phyloP scores from a whole-genome alignment of 2,113 vertebrate genomes.

The Callithrix jacchus region DNA sequence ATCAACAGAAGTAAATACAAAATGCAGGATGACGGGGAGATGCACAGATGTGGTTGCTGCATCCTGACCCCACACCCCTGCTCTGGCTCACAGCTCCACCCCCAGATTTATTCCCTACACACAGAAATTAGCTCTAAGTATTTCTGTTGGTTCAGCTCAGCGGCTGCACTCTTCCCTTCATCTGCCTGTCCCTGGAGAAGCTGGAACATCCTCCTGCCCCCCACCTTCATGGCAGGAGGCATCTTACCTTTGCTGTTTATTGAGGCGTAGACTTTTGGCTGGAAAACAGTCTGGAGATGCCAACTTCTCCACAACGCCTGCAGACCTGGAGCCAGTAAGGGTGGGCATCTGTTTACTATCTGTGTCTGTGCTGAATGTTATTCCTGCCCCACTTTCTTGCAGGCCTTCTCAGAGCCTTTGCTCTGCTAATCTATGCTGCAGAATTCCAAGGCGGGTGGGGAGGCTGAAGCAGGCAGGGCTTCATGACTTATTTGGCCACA shows the following conservation, averaged over 20 bases:
- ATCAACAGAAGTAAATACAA: constrained; percentile 89
- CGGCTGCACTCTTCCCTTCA: not conserved
- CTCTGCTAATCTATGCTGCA: not conserved
- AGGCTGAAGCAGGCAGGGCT: not conserved
- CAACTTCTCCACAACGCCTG: not conserved
- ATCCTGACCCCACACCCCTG: not conserved
- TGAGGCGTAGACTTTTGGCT: not conserved
- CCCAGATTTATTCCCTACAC: constrained; percentile 72
- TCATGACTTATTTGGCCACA: not conserved
- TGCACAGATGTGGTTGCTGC: not conserved
- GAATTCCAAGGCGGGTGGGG: not conserved
- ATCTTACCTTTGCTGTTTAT: not conserved
- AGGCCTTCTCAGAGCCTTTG: not conserved
- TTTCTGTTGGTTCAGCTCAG: constrained; percentile 59
- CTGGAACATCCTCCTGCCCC: not conserved
- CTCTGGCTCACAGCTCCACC: constrained; percentile 47
- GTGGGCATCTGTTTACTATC: not conserved
- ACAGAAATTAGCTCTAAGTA: constrained; percentile 71
- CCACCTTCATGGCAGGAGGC: not conserved
- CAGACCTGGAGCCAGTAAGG: not conserved
- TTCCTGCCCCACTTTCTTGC: not conserved
- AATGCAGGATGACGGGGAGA: constrained; percentile 79
- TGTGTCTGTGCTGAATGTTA: not conserved
- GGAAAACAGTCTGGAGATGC: not conserved
- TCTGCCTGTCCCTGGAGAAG: not conserved